Evolutionary conservation across 1,140 invertebrate species (phyloP), one percentile per base, ranked within the genome.

Genomic region (Eufriesea mexicana): DNA sequence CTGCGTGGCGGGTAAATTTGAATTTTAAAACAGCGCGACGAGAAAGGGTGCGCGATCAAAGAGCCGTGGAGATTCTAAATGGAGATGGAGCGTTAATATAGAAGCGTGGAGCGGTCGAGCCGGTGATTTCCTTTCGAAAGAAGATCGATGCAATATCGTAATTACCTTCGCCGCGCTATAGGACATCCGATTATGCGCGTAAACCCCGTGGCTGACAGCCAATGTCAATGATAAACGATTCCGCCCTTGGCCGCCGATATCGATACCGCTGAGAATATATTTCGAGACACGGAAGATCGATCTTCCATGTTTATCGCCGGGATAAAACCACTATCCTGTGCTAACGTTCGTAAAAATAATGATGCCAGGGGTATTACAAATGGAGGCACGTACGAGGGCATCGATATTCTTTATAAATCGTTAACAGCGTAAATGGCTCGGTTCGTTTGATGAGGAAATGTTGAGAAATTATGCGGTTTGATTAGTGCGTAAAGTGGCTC

Each of bases 221-320:
- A 61, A 67, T 79, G 67, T 71, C 55, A 79, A 71, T 59, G 77
- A 71, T 70, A 49, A 59, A 79, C 35, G 45, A 49, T 51, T 67
- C 28, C 49, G 45, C 25, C 77, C 66, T 62, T 62, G 61, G 61
- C 35, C n/a, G 42, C 18, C n/a, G 20, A 61, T 35, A 23, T 79
- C 25, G 16, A 49, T 35, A 45, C 12, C 14, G 54, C 25, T 79
- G 49, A 79, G 47, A 68, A 25, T 59, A 61, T 28, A 71, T 18
- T n/a, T 59, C n/a, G 2, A 67, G 47, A 23, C 54, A 5, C 6
- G 14, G 1, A n/a, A 35, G 42, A 71, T 71, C 25, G 23, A 59
- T 70, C 16, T 47, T 25, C 12, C 9, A 35, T 5, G 49, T 4
- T 68, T 47, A 55, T 18, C 18, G 16, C 2, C 20, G 20, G 47